phyloP scores from a whole-genome alignment of 2,113 vertebrate species.

The Poeciliopsis prolifica region DNA sequence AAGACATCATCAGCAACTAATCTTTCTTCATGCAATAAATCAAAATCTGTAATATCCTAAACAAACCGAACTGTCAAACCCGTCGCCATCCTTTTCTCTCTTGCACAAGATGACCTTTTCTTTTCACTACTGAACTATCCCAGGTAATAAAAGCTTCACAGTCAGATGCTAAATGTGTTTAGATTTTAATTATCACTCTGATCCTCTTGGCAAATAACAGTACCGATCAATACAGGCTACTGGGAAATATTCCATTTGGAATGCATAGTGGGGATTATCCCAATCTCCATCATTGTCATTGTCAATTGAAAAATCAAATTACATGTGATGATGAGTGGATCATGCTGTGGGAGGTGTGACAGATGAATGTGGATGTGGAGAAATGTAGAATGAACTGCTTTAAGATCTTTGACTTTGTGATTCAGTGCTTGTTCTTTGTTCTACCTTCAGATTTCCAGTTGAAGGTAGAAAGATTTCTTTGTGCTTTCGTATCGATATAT shows the following conservation, averaged over 20 bases:
- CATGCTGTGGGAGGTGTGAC: conserved; percentile 33
- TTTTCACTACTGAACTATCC: conserved; percentile 68
- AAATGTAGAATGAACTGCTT: conserved; percentile 11
- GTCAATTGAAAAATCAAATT: conserved; percentile 73
- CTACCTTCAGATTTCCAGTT: not conserved
- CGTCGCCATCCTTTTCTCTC: conserved; percentile 26
- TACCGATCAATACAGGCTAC: conserved; percentile 79
- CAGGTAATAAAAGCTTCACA: conserved; percentile 73
- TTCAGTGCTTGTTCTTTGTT: conserved; percentile 9
- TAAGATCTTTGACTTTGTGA: conserved; percentile 32
- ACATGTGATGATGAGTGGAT: conserved; percentile 62
- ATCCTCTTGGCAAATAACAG: conserved; percentile 83
- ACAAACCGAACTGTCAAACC: conserved; percentile 69
- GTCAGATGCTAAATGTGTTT: conserved; percentile 77
- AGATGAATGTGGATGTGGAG: conserved; percentile 21
- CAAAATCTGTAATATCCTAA: conserved; percentile 66
- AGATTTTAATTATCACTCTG: conserved; percentile 82
- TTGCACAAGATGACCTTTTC: conserved; percentile 78
- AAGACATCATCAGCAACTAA: conserved; percentile 50
- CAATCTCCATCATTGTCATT: conserved; percentile 65
- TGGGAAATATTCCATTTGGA: conserved; percentile 77
- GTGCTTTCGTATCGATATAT: not conserved
- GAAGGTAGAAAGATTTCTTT: not conserved
- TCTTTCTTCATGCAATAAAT: conserved; percentile 60
- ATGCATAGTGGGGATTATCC: conserved; percentile 67